A percentile compares a stretch with the other conserved stretches of the same genome.
Evolutionary conservation across 2,888 invertebrate species (phyloP).

Genomic region (Protula sp.): DNA sequence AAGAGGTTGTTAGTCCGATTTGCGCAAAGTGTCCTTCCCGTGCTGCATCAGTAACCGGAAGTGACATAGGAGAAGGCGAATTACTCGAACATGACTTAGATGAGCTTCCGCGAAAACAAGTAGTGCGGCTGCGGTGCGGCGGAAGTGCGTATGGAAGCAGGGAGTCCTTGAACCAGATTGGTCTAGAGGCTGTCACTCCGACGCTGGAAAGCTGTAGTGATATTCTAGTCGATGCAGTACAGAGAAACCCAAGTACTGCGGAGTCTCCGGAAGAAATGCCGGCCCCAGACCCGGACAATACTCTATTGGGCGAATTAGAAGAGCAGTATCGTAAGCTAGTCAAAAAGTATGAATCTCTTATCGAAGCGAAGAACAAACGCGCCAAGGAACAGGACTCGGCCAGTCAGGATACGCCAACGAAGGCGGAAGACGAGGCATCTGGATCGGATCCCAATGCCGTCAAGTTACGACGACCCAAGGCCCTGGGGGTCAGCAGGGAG

Average conservation of each 20-base stretch:
- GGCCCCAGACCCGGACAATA: background rate
- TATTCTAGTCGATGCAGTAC: conserved; percentile 4
- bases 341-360: conserved; percentile 43
- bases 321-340: conserved; percentile 46
- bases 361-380: conserved; percentile 30
- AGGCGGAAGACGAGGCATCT: background rate
- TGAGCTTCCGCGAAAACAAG: conserved; percentile 38
- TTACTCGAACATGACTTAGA: conserved; percentile 42
- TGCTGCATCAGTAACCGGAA: background rate
- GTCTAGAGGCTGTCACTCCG: conserved; percentile 26
- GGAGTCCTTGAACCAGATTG: conserved; percentile 34
- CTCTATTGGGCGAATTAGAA: conserved; percentile 38
- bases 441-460: too few species aligned
- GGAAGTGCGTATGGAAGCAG: conserved; percentile 48
- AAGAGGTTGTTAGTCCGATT: background rate
- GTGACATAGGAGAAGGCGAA: conserved; percentile 16
- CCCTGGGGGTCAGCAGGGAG: background rate
- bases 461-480: conserved; percentile 7
- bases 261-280: background rate
- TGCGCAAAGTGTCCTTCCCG: background rate
- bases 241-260: background rate
- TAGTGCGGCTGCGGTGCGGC: conserved; percentile 45
- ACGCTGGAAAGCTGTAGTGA: conserved; percentile 9
- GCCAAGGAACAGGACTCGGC: conserved; percentile 9
- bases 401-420: conserved; percentile 4